Percentiles rank a stretch among this genome's conserved stretches.
Conservation (phyloP, 2,888 invertebrate genomes). For the Lithophane semibrunnea region DNA sequence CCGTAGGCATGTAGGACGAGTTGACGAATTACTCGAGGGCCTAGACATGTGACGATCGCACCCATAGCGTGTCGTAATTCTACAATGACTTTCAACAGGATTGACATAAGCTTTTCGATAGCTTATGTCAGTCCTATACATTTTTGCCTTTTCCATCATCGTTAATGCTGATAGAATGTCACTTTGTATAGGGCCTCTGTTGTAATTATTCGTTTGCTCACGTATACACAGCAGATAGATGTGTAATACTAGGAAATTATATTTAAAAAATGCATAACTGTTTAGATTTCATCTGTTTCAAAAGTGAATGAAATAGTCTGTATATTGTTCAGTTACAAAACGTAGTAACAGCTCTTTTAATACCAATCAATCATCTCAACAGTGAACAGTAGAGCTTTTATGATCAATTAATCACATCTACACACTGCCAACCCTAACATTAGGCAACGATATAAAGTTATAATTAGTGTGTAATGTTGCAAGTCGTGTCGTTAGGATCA, state of each 20-base stretch:
- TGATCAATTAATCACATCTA: constrained; percentile 41
- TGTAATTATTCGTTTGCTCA: too few relatives aligned
- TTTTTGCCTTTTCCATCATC: too few relatives aligned
- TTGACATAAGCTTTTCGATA: too few relatives aligned
- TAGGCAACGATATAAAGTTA: constrained; percentile 76
- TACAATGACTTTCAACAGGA: too few relatives aligned
- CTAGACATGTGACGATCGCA: too few relatives aligned
- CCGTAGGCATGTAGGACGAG: too few relatives aligned
- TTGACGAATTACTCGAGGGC: too few relatives aligned
- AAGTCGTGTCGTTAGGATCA: constrained; percentile 81
- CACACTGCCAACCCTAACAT: constrained; percentile 66
- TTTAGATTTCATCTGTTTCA: not conserved
- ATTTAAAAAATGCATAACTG: not conserved
- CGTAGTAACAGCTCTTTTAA: constrained; percentile 41
- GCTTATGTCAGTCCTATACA: too few relatives aligned
- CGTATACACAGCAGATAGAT: not conserved
- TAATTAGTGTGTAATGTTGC: constrained; percentile 83
- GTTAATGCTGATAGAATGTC: too few relatives aligned
- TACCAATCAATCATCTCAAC: constrained; percentile 37
- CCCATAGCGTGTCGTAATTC: too few relatives aligned
- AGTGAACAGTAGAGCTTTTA: not conserved
- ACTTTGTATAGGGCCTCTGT: too few relatives aligned
- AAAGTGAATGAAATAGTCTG: not conserved
- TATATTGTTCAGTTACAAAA: not conserved
- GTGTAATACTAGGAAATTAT: not conserved